Percentiles rank a stretch among this genome's conserved stretches.
phyloP scores from a whole-genome alignment of 2,113 vertebrate species.

The Saccopteryx bilineata region DNA sequence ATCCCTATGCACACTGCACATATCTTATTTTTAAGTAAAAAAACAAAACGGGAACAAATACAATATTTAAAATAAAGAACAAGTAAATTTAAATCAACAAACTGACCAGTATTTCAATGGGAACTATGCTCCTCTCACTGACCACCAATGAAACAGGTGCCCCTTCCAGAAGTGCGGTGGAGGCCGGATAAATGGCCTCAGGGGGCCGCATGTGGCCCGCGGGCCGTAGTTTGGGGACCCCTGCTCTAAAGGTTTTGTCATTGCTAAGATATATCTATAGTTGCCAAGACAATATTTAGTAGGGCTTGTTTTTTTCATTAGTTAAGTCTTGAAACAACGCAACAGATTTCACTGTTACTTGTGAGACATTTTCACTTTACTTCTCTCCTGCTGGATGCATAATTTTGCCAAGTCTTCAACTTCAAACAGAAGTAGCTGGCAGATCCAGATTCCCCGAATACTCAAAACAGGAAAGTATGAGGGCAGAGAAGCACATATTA shows the following conservation, averaged over 20 bases:
- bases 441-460: conserved; percentile 68
- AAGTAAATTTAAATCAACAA: too few relatives aligned
- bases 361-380: conserved; percentile 77
- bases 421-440: conserved; percentile 75
- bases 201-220: too few relatives aligned
- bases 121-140: too few relatives aligned
- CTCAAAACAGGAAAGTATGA: conserved; percentile 64
- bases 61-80: too few relatives aligned
- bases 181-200: too few relatives aligned
- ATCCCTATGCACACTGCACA: too few relatives aligned
- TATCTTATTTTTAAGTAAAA: too few relatives aligned
- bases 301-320: conserved; percentile 48
- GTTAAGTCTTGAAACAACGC: conserved; percentile 71
- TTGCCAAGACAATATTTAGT: conserved; percentile 75
- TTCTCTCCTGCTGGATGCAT: conserved; percentile 66
- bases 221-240: too few relatives aligned
- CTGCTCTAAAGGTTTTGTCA: conserved; percentile 39
- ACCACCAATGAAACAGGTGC: too few relatives aligned
- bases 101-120: too few relatives aligned
- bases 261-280: conserved; percentile 67
- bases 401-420: conserved; percentile 74
- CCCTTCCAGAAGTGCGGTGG: too few relatives aligned
- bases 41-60: too few relatives aligned
- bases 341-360: conserved; percentile 74
- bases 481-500: background rate